Conservation (phyloP, 2,888 invertebrate species). For the Acrocyrtus sp. region DNA sequence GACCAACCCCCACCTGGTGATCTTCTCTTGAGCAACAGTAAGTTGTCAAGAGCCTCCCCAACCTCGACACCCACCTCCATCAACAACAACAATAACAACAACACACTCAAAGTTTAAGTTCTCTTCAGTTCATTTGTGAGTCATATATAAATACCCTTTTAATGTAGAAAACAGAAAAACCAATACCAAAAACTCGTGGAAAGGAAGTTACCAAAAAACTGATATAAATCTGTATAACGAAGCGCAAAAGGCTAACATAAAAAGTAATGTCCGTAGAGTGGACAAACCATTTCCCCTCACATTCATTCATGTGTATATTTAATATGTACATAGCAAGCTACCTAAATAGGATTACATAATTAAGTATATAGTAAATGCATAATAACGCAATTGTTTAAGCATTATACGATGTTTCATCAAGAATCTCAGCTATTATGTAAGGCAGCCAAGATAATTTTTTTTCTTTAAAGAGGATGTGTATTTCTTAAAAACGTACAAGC, state of each 20-base stretch:
- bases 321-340: slow-evolving; percentile 18
- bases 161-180: slow-evolving; percentile 1
- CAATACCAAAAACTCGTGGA: background rate
- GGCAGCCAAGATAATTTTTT: slow-evolving; percentile 34
- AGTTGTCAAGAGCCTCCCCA: slow-evolving; percentile 35
- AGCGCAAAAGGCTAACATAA: background rate
- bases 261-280: background rate
- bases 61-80: slow-evolving; percentile 41
- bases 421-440: slow-evolving; percentile 39
- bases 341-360: background rate
- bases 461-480: slow-evolving; percentile 11
- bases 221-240: background rate
- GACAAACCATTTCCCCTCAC: background rate
- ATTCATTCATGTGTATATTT: slow-evolving; percentile 21
- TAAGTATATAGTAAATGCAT: background rate
- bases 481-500: slow-evolving; percentile 1
- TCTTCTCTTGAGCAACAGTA: slow-evolving; percentile 40
- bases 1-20: slow-evolving; percentile 42
- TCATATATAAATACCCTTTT: slow-evolving; percentile 19
- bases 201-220: slow-evolving; percentile 29
- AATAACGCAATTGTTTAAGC: background rate
- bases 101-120: slow-evolving; percentile 40
- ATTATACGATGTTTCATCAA: background rate
- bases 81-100: slow-evolving; percentile 42
- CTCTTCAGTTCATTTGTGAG: slow-evolving; percentile 28